Conservation (phyloP, 2,888 invertebrate genomes). For the Hyles lineata region DNA sequence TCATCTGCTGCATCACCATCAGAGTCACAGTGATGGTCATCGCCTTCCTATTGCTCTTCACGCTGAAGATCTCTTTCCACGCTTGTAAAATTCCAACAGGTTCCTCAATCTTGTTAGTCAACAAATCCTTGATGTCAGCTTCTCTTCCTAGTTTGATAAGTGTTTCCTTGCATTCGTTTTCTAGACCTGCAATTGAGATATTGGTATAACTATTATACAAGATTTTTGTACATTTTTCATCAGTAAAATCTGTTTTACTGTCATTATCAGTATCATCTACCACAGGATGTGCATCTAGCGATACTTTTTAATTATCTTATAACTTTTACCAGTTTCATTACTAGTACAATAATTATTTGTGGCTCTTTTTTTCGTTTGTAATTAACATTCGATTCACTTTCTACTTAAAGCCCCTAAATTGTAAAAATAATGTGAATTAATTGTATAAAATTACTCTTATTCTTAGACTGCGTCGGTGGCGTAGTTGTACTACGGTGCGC, state of each 20-base stretch:
- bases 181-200: not conserved
- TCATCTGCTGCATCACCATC: not conserved
- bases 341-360: too few species aligned
- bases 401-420: too few species aligned
- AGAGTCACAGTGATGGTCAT: not conserved
- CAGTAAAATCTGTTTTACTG: not conserved
- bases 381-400: too few species aligned
- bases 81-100: constrained; percentile 1
- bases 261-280: not conserved
- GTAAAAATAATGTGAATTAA: too few species aligned
- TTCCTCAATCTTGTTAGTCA: not conserved
- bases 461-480: too few species aligned
- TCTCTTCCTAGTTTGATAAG: constrained; percentile 2
- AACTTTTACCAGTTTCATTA: too few species aligned
- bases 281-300: too few species aligned
- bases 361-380: too few species aligned
- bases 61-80: constrained; percentile 15
- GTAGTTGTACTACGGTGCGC: too few species aligned
- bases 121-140: not conserved
- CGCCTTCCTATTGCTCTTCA: constrained; percentile 14
- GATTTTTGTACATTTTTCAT: not conserved
- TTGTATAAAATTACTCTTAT: too few species aligned
- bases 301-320: too few species aligned
- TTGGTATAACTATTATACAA: not conserved
- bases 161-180: not conserved